Base-by-base conservation (phyloP, 2,888 invertebrate genomes). In the Cheilosia impressa region DNA sequence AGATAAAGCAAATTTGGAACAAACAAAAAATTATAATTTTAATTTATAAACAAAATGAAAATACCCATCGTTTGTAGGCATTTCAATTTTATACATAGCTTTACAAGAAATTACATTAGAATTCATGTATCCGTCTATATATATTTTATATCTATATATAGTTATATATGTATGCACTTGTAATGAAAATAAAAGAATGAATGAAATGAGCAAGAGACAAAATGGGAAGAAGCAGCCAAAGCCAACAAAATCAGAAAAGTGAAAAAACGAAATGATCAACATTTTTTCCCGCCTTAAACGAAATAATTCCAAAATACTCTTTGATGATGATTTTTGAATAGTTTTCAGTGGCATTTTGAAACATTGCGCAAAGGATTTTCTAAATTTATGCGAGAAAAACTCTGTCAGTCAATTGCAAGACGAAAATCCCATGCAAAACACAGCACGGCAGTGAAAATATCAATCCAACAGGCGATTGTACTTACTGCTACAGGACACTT, bases 211-310 rank as follows among this genome's bases (percentile, higher is more conserved):
- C 24, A 60, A 68, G 58, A 47, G 53, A 34, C 15, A 34, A 73
- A 38, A 55, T 22, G 17, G 55, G 57, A 68, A 83, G 58, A 63
- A 22, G 24, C 9, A 83, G 15, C 52, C 52, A 52, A 22, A 19
- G 22, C 66, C 47, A 60, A 52, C 58, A 53, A 45, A 69, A 62
- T 41, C 31, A 63, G 55, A 58, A 69, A 60, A 58, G 53, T 52
- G 57, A 34, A 45, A 71, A 80, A 76, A 71, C 65, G 27, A 57
- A 81, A 60, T 71, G 57, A 85, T 81, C 76, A 85, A 85, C 81
- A 85, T 71, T 85, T 85, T 84, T 85, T 85, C 80, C 85, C 85
- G 81, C 81, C 85, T 80, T 80, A 41, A 66, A 69, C 38, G 9
- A 72, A 27, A 55, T 2, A 55, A 58, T 57, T 76, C 22, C 15